Base-by-base conservation (phyloP, 2,113 vertebrate species). In the Prunella himalayana region DNA sequence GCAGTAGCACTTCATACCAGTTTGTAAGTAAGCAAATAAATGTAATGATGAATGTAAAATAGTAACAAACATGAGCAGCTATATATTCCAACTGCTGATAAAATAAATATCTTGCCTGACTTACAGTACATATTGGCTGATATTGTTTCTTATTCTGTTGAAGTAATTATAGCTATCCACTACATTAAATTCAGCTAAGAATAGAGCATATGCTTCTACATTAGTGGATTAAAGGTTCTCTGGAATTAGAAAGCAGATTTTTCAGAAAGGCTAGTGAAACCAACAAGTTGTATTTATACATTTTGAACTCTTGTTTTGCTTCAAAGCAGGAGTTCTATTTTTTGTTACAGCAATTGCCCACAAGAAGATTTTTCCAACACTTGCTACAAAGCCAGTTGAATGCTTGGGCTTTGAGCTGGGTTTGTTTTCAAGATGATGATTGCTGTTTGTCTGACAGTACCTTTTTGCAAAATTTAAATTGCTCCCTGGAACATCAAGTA, bases 71-170 rank as follows among this genome's bases (percentile, higher is more conserved):
- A 82, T 9, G 22, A 94, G 24, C 50, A 93, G 75, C 82, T 82
- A 19, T 90, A 75, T 77, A 61, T 84, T 93, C 31, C 42, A 76
- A 64, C 35, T 77, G 87, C 65, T 92, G 82, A 64, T 33, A 86
- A 91, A 90, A 91, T 95, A 96, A 86, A 89, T 64, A 82, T 44
- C 33, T 86, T 95, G 83, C 68, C 81, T 94, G 88, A 59, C 54
- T 93, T 81, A 73, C 82, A 94, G 75, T 56, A 45, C 17, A 28
- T 51, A 23, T 18, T 68, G 39, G 11, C 51, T 95, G 41, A 72
- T 56, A 71, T 19, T 42, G 3, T 54, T 88, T 30, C 27, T 91
- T 87, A 21, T 75, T 64, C n/a, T 88, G 10, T 39, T 90, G n/a
- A 73, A 91, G 45, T 50, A 89, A 60, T 92, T 79, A 47, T 33